Evolutionary conservation across 1,140 invertebrate genomes (phyloP).

Genomic region (Heliothis virescens): DNA sequence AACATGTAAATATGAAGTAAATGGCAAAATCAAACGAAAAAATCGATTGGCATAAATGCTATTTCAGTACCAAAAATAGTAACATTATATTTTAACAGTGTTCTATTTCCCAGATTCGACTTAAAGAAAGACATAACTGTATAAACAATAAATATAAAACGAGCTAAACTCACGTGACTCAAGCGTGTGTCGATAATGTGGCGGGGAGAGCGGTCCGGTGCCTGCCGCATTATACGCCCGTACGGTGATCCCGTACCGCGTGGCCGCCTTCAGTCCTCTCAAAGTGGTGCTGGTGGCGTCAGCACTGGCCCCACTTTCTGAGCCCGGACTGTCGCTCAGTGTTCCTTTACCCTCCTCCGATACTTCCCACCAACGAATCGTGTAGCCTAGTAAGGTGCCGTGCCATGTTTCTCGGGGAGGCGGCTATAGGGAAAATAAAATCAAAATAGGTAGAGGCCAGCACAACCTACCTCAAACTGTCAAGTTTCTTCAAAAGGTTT

Average conservation of each 20-base stretch:
- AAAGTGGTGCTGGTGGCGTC: slow-evolving; percentile 89
- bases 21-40: no score
- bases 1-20: no score
- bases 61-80: no score
- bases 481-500: no score
- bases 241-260: slow-evolving; percentile 93
- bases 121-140: neutral
- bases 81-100: no score
- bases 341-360: slow-evolving; percentile 73
- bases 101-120: neutral
- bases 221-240: slow-evolving; percentile 96
- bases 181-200: slow-evolving; percentile 92
- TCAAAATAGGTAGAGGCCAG: no score
- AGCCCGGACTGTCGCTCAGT: slow-evolving; percentile 79
- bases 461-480: no score
- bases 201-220: slow-evolving; percentile 92
- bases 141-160: neutral
- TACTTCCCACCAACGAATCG: slow-evolving; percentile 89
- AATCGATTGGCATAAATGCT: no score
- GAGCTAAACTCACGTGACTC: slow-evolving; percentile 90
- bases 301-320: slow-evolving; percentile 81
- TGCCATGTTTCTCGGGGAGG: slow-evolving; percentile 92
- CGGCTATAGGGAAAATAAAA: slow-evolving; percentile 69
- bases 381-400: slow-evolving; percentile 93
- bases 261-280: slow-evolving; percentile 92